Evolutionary conservation across 1,140 invertebrate genomes (phyloP), one percentile per base, ranked within the genome.

Genomic region (Pectinophora gossypiella): DNA sequence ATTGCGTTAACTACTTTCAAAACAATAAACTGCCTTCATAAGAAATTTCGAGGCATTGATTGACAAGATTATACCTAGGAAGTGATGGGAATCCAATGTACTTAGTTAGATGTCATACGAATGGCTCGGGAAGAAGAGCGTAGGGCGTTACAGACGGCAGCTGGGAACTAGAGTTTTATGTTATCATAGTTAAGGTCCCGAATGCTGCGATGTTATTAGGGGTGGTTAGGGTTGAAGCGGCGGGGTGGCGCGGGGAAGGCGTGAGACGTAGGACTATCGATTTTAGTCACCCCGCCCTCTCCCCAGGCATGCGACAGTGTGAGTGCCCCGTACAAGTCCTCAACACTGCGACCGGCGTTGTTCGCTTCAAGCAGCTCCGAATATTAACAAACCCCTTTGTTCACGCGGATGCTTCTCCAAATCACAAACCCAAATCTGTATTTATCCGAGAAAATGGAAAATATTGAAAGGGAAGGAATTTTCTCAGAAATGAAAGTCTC

Each of bases 241-340:
- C 54, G 46, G 51, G 64, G 59, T 64, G 79, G 77, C 71, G 74
- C 59, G 56, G 63, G 72, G 64, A 59, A 65, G 75, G 72, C 56
- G 64, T 72, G 80, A 79, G 77, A 79, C 78, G 77, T 70, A 78
- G 75, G 66, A 86, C 66, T 86, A 86, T 86, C 83, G 83, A 86
- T 86, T 86, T 86, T 83, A 69, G 68, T 56, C 72, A 72, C 73
- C 72, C 74, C 77, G 68, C 81, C 71, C 78, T 78, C 77, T 67
- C 82, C 80, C 82, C 78, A 71, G 59, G 66, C 67, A 57, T 82
- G 77, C 78, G 80, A 79, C 76, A 71, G 80, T 86, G 83, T 84
- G 80, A 76, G 83, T 84, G 77, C 76, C 78, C 69, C 59, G 61
- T 73, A 64, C 68, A 68, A 80, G 73, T 78, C 66, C 68, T 83